phyloP scores from a whole-genome alignment of 2,888 invertebrate genomes.

The Prenolepis imparis region DNA sequence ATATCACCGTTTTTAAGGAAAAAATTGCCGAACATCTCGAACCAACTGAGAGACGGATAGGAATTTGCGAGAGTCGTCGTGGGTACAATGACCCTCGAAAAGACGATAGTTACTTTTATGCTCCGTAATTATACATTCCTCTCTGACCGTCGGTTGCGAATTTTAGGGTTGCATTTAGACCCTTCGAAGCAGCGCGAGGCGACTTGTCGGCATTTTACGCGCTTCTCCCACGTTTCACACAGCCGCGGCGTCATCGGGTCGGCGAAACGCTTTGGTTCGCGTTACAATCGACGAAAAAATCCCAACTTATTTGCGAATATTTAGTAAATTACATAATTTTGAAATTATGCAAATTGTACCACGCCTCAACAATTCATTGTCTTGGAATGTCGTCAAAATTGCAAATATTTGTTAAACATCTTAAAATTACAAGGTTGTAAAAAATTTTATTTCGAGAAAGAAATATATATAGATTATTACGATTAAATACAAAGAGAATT shows the following conservation, averaged over 20 bases:
- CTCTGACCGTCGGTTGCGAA: conserved; percentile 74
- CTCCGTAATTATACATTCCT: conserved; percentile 86
- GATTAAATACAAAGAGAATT: neutral
- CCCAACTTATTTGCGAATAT: neutral
- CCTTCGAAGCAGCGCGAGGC: conserved; percentile 59
- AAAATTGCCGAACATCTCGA: conserved; percentile 55
- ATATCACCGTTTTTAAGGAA: neutral
- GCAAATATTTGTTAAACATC: neutral
- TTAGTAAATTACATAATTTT: neutral
- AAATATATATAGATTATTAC: neutral
- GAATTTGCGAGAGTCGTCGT: conserved; percentile 80
- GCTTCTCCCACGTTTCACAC: conserved; percentile 77
- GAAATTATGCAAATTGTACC: neutral
- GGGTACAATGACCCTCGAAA: conserved; percentile 82
- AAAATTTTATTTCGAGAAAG: neutral
- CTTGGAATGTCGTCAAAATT: neutral
- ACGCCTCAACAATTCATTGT: neutral
- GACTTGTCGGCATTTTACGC: conserved; percentile 62
- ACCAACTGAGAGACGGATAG: conserved; percentile 82
- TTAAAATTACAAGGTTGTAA: neutral
- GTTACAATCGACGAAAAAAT: neutral
- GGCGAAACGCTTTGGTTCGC: neutral
- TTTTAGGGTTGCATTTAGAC: conserved; percentile 82
- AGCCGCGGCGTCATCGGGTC: conserved; percentile 1
- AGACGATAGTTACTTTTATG: conserved; percentile 85